phyloP scores from a whole-genome alignment of 2,888 invertebrate genomes.

The Euzetes globulus region DNA sequence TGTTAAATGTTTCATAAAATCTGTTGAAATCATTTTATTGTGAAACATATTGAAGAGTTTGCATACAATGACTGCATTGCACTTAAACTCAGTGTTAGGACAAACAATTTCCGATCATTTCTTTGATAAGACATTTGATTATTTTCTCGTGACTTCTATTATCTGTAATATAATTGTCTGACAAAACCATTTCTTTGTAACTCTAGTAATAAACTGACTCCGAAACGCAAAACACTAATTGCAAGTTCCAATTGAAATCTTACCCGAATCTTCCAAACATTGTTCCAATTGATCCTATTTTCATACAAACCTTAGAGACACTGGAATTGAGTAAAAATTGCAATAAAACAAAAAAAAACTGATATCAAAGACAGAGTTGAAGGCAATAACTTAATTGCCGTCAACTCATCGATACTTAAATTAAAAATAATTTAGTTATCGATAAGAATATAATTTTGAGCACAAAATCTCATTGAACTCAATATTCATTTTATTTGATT shows the following conservation, averaged over 20 bases:
- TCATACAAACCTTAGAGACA: constrained; percentile 1
- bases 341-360: no score
- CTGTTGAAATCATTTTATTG: background rate
- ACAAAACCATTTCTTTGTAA: background rate
- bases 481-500: constrained; percentile 16
- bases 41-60: background rate
- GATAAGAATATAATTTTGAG: background rate
- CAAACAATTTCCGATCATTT: background rate
- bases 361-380: no score
- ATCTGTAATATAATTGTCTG: background rate
- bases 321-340: background rate
- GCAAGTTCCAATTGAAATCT: background rate
- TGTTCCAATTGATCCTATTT: background rate
- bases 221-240: background rate
- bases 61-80: background rate
- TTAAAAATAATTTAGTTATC: background rate
- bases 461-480: constrained; percentile 7
- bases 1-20: background rate
- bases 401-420: background rate
- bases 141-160: constrained; percentile 16
- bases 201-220: background rate
- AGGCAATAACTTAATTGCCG: background rate
- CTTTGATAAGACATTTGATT: background rate
- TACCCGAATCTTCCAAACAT: background rate
- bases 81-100: background rate